Percentiles rank a stretch among this genome's conserved stretches.
These are phyloP conservation scores for Dryococelus australis DNA, from an alignment of 2,888 invertebrate genomes.

Conservation along the genomic window DNA sequence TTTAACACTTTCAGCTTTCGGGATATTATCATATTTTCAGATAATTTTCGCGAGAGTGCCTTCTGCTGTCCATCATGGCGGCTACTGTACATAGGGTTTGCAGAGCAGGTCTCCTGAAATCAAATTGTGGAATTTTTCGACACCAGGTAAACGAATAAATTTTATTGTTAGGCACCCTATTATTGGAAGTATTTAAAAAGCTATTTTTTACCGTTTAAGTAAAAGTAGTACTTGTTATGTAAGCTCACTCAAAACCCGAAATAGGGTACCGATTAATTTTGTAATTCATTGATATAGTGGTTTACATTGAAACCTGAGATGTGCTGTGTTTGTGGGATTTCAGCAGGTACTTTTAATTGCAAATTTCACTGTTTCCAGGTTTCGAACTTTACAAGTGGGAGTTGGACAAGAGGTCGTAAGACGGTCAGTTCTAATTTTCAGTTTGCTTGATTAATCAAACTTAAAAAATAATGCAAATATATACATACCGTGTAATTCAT, in stretches of 20 bases:
- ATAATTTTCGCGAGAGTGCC: background rate
- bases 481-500: too few species aligned
- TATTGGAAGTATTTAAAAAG: background rate
- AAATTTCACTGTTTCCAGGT: slow-evolving; percentile 63
- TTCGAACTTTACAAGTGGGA: slow-evolving; percentile 75
- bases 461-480: too few species aligned
- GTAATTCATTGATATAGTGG: too few species aligned
- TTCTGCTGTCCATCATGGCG: slow-evolving; percentile 76
- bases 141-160: slow-evolving; percentile 68
- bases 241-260: background rate
- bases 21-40: background rate
- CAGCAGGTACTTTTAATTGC: background rate
- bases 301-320: background rate
- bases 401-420: slow-evolving; percentile 79
- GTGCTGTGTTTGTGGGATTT: background rate
- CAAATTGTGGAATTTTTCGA: slow-evolving; percentile 69
- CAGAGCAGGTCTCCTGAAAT: slow-evolving; percentile 83
- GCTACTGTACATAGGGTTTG: slow-evolving; percentile 87
- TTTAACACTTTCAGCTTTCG: background rate
- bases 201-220: background rate
- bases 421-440: slow-evolving; percentile 66
- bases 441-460: too few species aligned
- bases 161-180: background rate
- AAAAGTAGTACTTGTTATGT: background rate
- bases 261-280: too few species aligned